A percentile compares a stretch with the other conserved stretches of the same genome.
phyloP scores from a whole-genome alignment of 64 coral and sea anemone species.

The Montipora capricornis region DNA sequence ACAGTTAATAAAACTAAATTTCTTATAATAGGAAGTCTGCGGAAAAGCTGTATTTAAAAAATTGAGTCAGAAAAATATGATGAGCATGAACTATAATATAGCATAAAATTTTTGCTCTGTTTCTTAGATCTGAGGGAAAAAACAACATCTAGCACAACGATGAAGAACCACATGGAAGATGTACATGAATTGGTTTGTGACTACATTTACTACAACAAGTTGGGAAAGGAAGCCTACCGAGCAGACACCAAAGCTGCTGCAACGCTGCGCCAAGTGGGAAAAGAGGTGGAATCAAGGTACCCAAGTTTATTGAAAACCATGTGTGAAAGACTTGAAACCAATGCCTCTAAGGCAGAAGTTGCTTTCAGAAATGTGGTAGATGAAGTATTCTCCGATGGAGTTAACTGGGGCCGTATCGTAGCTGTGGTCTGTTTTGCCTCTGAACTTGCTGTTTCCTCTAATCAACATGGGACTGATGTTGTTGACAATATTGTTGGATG shows the following conservation, averaged over 20 bases:
- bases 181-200: constrained; percentile 66
- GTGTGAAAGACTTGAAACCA: constrained; percentile 62
- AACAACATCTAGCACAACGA: no score
- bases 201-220: constrained; percentile 64
- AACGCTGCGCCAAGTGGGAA: constrained; percentile 55
- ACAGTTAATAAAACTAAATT: no score
- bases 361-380: constrained; percentile 77
- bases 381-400: constrained; percentile 58
- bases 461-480: constrained; percentile 40
- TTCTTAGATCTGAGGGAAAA: no score
- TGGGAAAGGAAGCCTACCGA: constrained; percentile 37
- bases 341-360: constrained; percentile 21
- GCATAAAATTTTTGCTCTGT: no score
- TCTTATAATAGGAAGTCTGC: no score
- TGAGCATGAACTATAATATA: no score
- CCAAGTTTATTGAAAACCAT: constrained; percentile 79
- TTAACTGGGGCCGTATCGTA: constrained; percentile 87
- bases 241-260: constrained; percentile 32
- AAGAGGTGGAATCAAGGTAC: constrained; percentile 75
- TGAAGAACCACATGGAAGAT: background rate
- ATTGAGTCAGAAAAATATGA: no score
- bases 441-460: constrained; percentile 62
- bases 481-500: constrained; percentile 63
- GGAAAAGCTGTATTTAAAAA: no score
- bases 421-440: constrained; percentile 70